These are phyloP conservation scores for Hestina assimilis DNA, from an alignment of 1,140 invertebrate genomes.

Conservation along the genomic window DNA sequence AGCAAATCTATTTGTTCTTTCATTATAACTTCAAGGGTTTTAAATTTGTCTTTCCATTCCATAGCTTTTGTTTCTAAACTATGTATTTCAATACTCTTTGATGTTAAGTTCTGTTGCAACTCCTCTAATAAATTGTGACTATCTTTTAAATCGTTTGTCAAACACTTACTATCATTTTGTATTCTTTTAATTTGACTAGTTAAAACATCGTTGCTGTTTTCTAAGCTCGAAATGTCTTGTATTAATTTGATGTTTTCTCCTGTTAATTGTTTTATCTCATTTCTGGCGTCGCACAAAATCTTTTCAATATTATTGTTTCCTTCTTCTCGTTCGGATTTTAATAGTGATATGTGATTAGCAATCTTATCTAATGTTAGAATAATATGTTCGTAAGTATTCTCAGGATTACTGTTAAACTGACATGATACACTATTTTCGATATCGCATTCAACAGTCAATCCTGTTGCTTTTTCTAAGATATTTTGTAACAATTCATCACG, in stretches of 20 bases:
- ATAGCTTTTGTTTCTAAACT: constrained; percentile 42
- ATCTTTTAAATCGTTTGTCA: constrained; percentile 36
- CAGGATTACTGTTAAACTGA: constrained; percentile 22
- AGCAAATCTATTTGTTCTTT: constrained; percentile 43
- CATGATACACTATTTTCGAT: constrained; percentile 33
- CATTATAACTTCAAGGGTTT: constrained; percentile 36
- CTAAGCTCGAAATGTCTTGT: constrained; percentile 34
- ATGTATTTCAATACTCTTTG: constrained; percentile 44
- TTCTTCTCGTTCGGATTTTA: constrained; percentile 21
- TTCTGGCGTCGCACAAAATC: constrained; percentile 32
- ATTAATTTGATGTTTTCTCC: constrained; percentile 43
- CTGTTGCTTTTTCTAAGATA: constrained; percentile 28
- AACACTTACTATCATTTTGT: constrained; percentile 33
- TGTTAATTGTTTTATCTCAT: constrained; percentile 38
- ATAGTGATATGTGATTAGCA: constrained; percentile 29
- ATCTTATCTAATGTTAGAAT: constrained; percentile 42
- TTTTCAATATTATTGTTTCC: constrained; percentile 29
- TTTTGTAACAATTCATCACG: constrained; percentile 31
- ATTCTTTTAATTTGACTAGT: constrained; percentile 36
- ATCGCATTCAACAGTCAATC: constrained; percentile 30
- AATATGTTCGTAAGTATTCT: constrained; percentile 31
- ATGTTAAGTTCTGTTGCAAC: constrained; percentile 39
- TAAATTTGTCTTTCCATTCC: constrained; percentile 44
- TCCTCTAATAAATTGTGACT: constrained; percentile 38
- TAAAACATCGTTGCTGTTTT: constrained; percentile 36